A percentile compares a stretch with the other conserved stretches of the same genome.
Evolutionary conservation across 2,113 vertebrate species (phyloP).

Genomic region (Oryzias javanicus): DNA sequence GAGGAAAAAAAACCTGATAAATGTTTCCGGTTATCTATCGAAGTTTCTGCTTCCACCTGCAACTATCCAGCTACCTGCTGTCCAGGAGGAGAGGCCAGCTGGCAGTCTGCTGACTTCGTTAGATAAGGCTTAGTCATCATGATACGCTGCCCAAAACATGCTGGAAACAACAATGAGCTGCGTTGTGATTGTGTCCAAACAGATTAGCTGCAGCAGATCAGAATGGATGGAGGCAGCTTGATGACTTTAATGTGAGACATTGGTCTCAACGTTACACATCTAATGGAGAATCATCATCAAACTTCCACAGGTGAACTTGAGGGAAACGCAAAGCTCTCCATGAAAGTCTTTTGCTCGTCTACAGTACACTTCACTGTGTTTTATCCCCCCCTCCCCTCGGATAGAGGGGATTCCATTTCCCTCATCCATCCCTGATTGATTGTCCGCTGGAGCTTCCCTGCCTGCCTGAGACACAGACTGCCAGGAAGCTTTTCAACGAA

Average conservation of each 20-base stretch:
- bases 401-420: slow-evolving; percentile 32
- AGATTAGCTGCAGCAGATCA: slow-evolving; percentile 22
- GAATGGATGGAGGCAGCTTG: slow-evolving; percentile 1
- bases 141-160: slow-evolving; percentile 36
- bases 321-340: slow-evolving; percentile 23
- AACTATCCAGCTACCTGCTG: slow-evolving; percentile 42
- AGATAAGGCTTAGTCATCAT: slow-evolving; percentile 54
- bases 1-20: slow-evolving; percentile 16
- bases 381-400: slow-evolving; percentile 12
- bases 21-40: slow-evolving; percentile 18
- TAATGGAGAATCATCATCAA: not conserved
- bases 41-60: slow-evolving; percentile 33
- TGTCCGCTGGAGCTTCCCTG: slow-evolving; percentile 45
- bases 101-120: slow-evolving; percentile 29
- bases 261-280: not conserved
- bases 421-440: slow-evolving; percentile 56
- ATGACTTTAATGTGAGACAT: not conserved
- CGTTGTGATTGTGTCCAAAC: slow-evolving; percentile 20
- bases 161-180: slow-evolving; percentile 27
- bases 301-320: slow-evolving; percentile 18
- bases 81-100: slow-evolving; percentile 29
- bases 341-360: slow-evolving; percentile 14
- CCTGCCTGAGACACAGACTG: slow-evolving; percentile 49
- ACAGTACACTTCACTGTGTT: slow-evolving; percentile 40
- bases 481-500: slow-evolving; percentile 43